Evolutionary conservation across 1,140 invertebrate species (phyloP), one percentile per base, ranked within the genome.

Genomic region (Drosophila albomicans): DNA sequence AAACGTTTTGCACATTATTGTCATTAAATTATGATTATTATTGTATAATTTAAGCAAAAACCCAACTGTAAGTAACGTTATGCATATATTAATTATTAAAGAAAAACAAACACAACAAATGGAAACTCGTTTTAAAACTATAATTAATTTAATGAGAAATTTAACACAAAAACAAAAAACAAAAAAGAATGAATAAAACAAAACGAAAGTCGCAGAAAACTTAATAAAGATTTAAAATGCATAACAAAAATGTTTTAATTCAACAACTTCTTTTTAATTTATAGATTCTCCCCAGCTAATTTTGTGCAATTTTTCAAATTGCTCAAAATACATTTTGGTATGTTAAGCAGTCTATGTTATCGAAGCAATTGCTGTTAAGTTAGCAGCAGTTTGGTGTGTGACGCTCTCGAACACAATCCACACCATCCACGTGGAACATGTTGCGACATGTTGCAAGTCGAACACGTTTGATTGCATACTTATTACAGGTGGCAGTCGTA

Each of bases 161-260:
- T 62, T 41, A 69, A 75, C 57, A 75, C 48, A 59, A 59, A 51
- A 61, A 58, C 51, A 62, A 67, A 49, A 45, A 63, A 68, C 35
- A 71, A 63, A 58, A 52, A 65, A 35, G 63, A 57, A 71, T 25
- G 20, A 57, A 16, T 15, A 69, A 51, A 54, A 15, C 28, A 45
- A 62, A 59, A 66, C 48, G 46, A 77, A 58, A 70, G 52, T 30
- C 51, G 49, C 59, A 64, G 49, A 76, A 52, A 75, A 87, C 79
- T 87, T 82, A 87, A 82, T 87, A 87, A 87, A 87, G 82, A 87
- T 87, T 87, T 87, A 43, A 77, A 86, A 87, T 87, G 84, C 82
- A 82, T 87, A 87, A 81, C 58, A 59, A 82, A 64, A 54, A 62
- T 10, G 43, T 43, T 66, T 35, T 52, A 15, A 46, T 48, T 49